Percentiles rank a stretch among this genome's conserved stretches.
These are phyloP conservation scores for Dipodomys merriami DNA, from an alignment of 2,113 vertebrate species.

Conservation along the genomic window DNA sequence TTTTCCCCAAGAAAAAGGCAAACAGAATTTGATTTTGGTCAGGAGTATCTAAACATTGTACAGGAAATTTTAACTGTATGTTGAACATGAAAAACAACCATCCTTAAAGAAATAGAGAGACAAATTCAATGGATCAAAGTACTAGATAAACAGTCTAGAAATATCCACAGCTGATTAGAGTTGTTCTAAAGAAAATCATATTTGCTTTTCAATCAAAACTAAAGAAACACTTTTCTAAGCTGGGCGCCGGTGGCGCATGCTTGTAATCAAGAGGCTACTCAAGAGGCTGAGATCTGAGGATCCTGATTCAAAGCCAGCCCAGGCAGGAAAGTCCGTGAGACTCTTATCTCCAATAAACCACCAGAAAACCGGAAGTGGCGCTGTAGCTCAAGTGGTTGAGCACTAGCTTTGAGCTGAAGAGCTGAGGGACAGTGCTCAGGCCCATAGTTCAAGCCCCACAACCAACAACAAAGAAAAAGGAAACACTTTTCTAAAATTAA, in stretches of 20 bases:
- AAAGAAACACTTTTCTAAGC: background rate
- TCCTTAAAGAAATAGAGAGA: slow-evolving; percentile 8
- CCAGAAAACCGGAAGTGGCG: too few species aligned
- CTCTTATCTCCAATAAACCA: too few species aligned
- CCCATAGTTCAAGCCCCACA: too few species aligned
- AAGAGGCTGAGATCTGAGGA: too few species aligned
- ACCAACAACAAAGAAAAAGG: background rate
- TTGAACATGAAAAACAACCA: background rate
- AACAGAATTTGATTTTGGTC: background rate
- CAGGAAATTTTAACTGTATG: background rate
- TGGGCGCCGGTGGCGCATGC: too few species aligned
- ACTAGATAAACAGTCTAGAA: background rate
- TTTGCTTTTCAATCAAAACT: slow-evolving; percentile 34
- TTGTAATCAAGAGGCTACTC: too few species aligned
- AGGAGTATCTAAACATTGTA: slow-evolving; percentile 19
- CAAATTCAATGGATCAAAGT: background rate
- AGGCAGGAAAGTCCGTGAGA: too few species aligned
- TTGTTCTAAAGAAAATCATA: slow-evolving; percentile 11
- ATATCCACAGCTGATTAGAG: background rate
- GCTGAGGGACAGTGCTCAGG: too few species aligned
- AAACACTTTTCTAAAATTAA: background rate
- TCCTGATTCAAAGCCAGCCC: too few species aligned
- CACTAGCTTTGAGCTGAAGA: too few species aligned
- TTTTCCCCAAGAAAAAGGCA: background rate
- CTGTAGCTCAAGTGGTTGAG: too few species aligned